Conservation (phyloP, 2,888 invertebrate species). For the Molorchus minor region DNA sequence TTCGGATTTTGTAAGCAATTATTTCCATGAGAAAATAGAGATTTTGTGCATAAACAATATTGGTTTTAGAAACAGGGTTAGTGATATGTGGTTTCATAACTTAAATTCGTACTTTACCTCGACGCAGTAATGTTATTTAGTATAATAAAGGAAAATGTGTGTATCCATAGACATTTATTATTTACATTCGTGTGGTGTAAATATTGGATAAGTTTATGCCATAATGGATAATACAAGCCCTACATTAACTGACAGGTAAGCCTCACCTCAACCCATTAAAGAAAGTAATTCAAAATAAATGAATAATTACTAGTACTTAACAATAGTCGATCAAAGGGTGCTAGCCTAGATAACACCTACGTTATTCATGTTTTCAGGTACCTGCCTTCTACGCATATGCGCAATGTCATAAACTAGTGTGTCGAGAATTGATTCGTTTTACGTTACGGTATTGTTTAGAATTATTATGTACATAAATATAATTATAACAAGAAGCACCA, state of each 20-base stretch:
- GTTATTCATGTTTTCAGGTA: slow-evolving; percentile 47
- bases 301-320: slow-evolving; percentile 35
- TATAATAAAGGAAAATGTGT: slow-evolving; percentile 54
- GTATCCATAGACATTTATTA: slow-evolving; percentile 52
- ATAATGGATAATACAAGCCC: slow-evolving; percentile 56
- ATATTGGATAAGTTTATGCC: slow-evolving; percentile 51
- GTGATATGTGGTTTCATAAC: slow-evolving; percentile 34
- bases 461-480: too few relatives aligned
- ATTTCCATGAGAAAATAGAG: slow-evolving; percentile 52
- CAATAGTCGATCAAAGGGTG: slow-evolving; percentile 42
- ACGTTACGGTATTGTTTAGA: slow-evolving; percentile 49
- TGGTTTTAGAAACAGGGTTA: slow-evolving; percentile 27
- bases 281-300: slow-evolving; percentile 20
- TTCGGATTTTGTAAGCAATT: slow-evolving; percentile 51
- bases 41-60: slow-evolving; percentile 40
- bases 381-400: slow-evolving; percentile 44
- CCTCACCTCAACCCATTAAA: slow-evolving; percentile 11
- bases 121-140: slow-evolving; percentile 53
- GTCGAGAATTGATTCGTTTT: slow-evolving; percentile 40
- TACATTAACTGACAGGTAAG: slow-evolving; percentile 53
- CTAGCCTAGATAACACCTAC: slow-evolving; percentile 44
- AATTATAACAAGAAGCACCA: too few relatives aligned
- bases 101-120: slow-evolving; percentile 19
- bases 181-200: slow-evolving; percentile 51
- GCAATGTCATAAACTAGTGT: slow-evolving; percentile 37